phyloP scores from a whole-genome alignment of 2,888 invertebrate genomes.

The Rhopalosiphum nymphaeae region DNA sequence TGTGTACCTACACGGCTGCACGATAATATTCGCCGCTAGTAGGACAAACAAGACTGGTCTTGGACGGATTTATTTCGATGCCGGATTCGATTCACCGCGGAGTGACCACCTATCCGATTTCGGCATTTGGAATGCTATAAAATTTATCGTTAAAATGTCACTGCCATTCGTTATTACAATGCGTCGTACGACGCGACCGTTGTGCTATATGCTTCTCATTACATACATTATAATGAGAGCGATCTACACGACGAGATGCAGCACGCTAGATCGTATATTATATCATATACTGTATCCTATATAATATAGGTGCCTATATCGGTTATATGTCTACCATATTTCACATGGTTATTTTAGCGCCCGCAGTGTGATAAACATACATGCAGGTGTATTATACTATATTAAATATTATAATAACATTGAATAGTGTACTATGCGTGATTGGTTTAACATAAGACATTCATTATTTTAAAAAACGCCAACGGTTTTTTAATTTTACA shows the following conservation, averaged over 20 bases:
- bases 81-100: not conserved
- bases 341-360: not conserved
- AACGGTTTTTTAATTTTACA: not conserved
- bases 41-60: not conserved
- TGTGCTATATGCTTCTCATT: not conserved
- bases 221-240: too few species aligned
- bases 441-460: not conserved
- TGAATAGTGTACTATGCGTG: not conserved
- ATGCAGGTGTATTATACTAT: not conserved
- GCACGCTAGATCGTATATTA: not conserved
- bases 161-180: not conserved
- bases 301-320: not conserved
- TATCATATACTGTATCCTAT: not conserved
- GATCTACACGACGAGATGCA: too few species aligned
- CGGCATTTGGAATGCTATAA: not conserved
- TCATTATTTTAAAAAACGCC: not conserved
- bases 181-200: not conserved
- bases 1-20: not conserved
- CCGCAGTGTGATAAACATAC: not conserved
- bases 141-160: not conserved
- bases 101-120: not conserved
- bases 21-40: not conserved
- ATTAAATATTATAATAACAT: not conserved
- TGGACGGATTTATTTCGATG: not conserved
- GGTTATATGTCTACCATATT: not conserved